Base-by-base conservation (phyloP, 2,113 vertebrate species). In the Zapornia atra region DNA sequence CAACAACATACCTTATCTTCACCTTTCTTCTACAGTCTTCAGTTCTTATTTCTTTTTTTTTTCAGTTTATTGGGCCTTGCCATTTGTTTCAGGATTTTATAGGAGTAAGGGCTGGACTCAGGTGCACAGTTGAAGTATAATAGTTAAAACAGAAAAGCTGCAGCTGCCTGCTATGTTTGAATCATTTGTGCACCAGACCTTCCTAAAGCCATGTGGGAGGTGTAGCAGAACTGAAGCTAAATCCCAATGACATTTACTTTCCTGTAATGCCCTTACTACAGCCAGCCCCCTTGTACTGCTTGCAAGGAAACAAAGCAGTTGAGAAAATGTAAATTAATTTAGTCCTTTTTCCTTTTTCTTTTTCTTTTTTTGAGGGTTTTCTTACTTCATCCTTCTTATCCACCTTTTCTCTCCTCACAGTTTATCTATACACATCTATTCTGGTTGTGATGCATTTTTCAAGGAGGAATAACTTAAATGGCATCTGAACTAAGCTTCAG, bases 1-100 rank as follows among this genome's bases (percentile, higher is more conserved):
- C n/a, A 66, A 1, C 3, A 70, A 36, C 2, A 17, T 24, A 15
- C 1, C 42, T 72, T n/a, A 13, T 2, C 5, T 15, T 18, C 8
- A 63, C 4, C 4, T 70, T 57, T 73, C 11, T 25, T 75, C 4
- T 8, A 11, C 8, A 38, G 11, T 18, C 10, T 65, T 66, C 0
- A 17, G 50, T 54, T 70, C 25, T 24, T 50, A 20, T 42, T 56
- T 88, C n/a, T 10, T 34, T 92, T n/a, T 48, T 48, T 50, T 48
- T 50, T 72, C 86, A 22, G 3, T 29, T 82, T 42, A 40, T 34
- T 29, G 6, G 5, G 5, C 4, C 8, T 3, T 71, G 29, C 1
- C 5, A 24, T 38, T 87, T 71, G 2, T 15, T 77, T 10, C 10
- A 71, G 18, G 15, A 53, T 36, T 75, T 70, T 25, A 19, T 17